Percentiles rank a stretch among this genome's conserved stretches.
phyloP scores from a whole-genome alignment of 1,140 invertebrate species.

The Cardiocondyla obscurior region DNA sequence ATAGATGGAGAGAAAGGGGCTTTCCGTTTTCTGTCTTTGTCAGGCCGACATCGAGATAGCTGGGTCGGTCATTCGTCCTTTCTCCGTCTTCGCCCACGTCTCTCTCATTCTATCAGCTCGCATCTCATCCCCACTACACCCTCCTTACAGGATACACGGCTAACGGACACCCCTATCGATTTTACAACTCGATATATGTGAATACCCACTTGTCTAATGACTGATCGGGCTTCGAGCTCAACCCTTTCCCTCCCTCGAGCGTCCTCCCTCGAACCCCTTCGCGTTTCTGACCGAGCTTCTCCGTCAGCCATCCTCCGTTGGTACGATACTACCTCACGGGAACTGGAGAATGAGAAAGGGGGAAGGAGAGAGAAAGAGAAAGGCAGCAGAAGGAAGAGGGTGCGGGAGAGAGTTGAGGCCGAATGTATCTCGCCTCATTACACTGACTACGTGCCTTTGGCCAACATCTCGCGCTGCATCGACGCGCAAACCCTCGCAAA shows the following conservation, averaged over 20 bases:
- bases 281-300: conserved; percentile 68
- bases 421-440: conserved; percentile 80
- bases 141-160: conserved; percentile 83
- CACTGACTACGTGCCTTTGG: conserved; percentile 74
- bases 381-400: conserved; percentile 51
- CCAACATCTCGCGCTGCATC: conserved; percentile 74
- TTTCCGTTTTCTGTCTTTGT: conserved; percentile 62
- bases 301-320: conserved; percentile 60
- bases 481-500: conserved; percentile 68
- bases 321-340: conserved; percentile 56
- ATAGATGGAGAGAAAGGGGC: conserved; percentile 71
- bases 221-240: conserved; percentile 83
- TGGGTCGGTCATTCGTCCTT: conserved; percentile 61
- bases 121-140: conserved; percentile 79
- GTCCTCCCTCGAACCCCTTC: conserved; percentile 64
- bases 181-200: conserved; percentile 85
- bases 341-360: conserved; percentile 49
- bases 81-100: conserved; percentile 33
- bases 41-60: conserved; percentile 60
- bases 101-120: conserved; percentile 72
- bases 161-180: conserved; percentile 84
- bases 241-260: conserved; percentile 75
- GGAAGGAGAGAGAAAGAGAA: conserved; percentile 45
- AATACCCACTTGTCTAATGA: conserved; percentile 85
- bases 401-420: conserved; percentile 58